Percentiles rank a stretch among this genome's conserved stretches.
These are phyloP conservation scores for Melieria omissa DNA, from an alignment of 2,888 invertebrate genomes.

Conservation along the genomic window DNA sequence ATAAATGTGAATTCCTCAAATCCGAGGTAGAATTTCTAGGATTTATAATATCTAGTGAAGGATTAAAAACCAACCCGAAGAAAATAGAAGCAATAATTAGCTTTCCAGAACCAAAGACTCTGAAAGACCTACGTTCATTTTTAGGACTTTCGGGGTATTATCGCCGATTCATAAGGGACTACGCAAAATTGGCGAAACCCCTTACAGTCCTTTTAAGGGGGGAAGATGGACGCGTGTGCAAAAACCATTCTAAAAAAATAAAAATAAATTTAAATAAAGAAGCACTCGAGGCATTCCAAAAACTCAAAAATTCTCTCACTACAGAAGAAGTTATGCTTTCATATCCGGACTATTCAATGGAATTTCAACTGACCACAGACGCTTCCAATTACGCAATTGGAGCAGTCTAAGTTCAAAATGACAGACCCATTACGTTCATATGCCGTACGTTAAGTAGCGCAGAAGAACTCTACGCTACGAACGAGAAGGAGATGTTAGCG, in stretches of 20 bases:
- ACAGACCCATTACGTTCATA: too few relatives aligned
- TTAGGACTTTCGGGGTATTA: neutral
- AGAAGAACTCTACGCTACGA: too few relatives aligned
- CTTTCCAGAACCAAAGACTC: constrained; percentile 16
- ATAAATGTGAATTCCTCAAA: neutral
- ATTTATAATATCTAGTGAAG: neutral
- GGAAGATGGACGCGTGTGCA: neutral
- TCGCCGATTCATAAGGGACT: constrained; percentile 2
- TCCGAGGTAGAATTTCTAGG: neutral
- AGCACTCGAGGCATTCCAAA: constrained; percentile 28
- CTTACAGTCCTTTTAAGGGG: neutral
- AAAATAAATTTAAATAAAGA: constrained; percentile 18
- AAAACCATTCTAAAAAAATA: neutral
- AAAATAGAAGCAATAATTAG: constrained; percentile 18
- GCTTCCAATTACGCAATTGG: too few relatives aligned
- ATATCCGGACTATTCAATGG: too few relatives aligned
- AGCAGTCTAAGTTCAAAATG: too few relatives aligned
- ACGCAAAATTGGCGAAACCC: constrained; percentile 9
- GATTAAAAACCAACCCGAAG: neutral
- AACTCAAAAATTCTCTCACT: constrained; percentile 6
- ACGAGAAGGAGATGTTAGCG: too few relatives aligned
- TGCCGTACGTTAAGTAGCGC: too few relatives aligned
- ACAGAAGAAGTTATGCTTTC: too few relatives aligned
- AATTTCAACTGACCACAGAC: too few relatives aligned
- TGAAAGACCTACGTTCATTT: constrained; percentile 17